Evolutionary conservation across 30 jellyfish, hydroid and myxozoan species (phyloP), one percentile per base, ranked within the genome.

Genomic region (Hydractinia echinata): DNA sequence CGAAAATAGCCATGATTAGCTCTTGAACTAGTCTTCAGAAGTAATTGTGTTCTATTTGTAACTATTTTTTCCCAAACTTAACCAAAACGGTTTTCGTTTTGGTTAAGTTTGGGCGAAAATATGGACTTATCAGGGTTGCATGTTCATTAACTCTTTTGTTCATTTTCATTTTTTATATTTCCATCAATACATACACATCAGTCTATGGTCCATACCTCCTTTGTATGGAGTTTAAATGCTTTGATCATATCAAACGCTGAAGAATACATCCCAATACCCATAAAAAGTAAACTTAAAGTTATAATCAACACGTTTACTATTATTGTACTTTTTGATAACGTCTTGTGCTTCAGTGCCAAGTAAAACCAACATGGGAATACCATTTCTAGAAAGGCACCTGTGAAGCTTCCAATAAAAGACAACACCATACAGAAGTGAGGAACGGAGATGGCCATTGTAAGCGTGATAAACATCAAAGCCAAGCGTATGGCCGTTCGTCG

Each of bases 401-500:
- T 83, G 74, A 84, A 84, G 73, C 86, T 79, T 5, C 96, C 96
- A 53, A 89, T 91, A 55, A 89, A 69, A 5, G 96, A 85, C 39
- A 84, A 51, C 4, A 87, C 94, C 6, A 89, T 72, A 15, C 96
- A 87, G 53, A 89, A 89, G 76, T 89, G 96, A 16, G 96, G 96
- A 4, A 86, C 86, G 19, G 81, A 49, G 5, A 84, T 83, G 7
- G 96, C 96, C 61, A 84, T 66, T 15, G 81, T 6, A 51, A 84
- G 68, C 5, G 95, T 89, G 53, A 76, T 15, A 50, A 73, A 52
- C 10, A 71, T 58, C 11, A 71, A 58, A 49, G n/a, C 81, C 30
- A 49, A 7, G 55, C 81, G 81, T 30, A 71, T 49, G 18, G 50
- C 55, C 0, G 50, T 49, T 30, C 81, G 44, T 49, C 81, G 70